Percentiles rank a stretch among this genome's conserved stretches.
Conservation (phyloP, 2,888 invertebrate species). For the Harmothoe impar region DNA sequence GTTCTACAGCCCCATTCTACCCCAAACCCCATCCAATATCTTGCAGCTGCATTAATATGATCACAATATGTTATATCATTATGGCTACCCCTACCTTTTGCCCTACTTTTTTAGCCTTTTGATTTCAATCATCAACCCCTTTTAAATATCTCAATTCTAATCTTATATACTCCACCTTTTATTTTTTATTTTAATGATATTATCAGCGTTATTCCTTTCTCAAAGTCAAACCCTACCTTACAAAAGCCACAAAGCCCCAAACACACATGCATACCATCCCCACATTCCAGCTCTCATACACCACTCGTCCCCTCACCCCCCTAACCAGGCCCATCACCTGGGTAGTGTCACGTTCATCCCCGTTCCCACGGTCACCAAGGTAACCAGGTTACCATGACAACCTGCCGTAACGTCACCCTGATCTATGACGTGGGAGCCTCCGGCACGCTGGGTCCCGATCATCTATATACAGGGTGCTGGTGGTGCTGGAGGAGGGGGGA, state of each 20-base stretch:
- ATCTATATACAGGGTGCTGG: background rate
- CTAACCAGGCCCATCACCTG: constrained; percentile 42
- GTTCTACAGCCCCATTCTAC: too few species aligned
- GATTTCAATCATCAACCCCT: too few species aligned
- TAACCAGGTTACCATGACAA: constrained; percentile 55
- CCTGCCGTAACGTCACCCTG: constrained; percentile 14
- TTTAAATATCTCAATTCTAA: too few species aligned
- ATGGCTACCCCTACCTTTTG: too few species aligned
- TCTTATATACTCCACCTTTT: too few species aligned
- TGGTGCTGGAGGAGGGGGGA: background rate
- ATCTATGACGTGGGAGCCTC: constrained; percentile 49
- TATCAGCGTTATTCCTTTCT: too few species aligned
- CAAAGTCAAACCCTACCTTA: too few species aligned
- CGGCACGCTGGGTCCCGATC: background rate
- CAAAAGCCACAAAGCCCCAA: background rate
- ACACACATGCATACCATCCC: constrained; percentile 12
- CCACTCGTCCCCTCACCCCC: background rate
- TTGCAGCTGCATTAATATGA: too few species aligned
- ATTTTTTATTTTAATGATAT: too few species aligned
- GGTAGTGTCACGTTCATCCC: constrained; percentile 49
- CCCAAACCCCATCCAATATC: too few species aligned
- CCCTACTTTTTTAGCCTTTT: too few species aligned
- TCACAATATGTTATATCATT: too few species aligned
- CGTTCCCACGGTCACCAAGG: constrained; percentile 58
- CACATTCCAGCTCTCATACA: background rate